Conservation (phyloP, 2,797 vertebrate genomes). For the Thamnophis elegans region DNA sequence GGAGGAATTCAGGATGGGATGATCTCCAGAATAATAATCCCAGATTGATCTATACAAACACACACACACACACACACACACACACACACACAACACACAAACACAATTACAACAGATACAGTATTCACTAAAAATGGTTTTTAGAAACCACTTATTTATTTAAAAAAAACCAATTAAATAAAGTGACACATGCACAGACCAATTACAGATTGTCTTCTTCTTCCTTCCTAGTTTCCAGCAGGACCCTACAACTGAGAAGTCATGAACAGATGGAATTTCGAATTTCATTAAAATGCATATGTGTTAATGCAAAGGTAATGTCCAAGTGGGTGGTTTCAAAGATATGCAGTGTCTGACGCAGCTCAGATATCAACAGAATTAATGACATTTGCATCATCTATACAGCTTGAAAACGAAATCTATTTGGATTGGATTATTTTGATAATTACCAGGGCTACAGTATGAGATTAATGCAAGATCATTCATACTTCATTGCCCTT, state of each 20-base stretch:
- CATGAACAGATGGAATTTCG: not conserved
- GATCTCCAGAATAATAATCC: not conserved
- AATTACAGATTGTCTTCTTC: not conserved
- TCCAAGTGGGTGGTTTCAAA: accelerated
- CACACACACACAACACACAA: too few species aligned
- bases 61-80: too few species aligned
- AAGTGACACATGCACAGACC: not conserved
- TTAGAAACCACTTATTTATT: not conserved
- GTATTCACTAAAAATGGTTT: not conserved
- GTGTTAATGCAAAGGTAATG: accelerated
- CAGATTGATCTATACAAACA: not conserved
- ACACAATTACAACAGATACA: not conserved
- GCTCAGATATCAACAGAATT: not conserved
- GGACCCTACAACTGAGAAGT: not conserved
- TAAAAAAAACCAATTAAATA: not conserved
- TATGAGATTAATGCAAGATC: not conserved
- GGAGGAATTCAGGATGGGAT: not conserved
- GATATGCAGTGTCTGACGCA: not conserved
- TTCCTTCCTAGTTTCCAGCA: not conserved
- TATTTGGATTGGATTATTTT: not conserved
- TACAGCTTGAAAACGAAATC: not conserved
- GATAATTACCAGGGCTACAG: not conserved
- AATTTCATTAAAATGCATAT: not conserved
- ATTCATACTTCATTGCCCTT: conserved; percentile 39
- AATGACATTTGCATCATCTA: not conserved